These are phyloP conservation scores for Ditylenchus dipsaci DNA, from an alignment of 1,140 invertebrate species.

Conservation along the genomic window DNA sequence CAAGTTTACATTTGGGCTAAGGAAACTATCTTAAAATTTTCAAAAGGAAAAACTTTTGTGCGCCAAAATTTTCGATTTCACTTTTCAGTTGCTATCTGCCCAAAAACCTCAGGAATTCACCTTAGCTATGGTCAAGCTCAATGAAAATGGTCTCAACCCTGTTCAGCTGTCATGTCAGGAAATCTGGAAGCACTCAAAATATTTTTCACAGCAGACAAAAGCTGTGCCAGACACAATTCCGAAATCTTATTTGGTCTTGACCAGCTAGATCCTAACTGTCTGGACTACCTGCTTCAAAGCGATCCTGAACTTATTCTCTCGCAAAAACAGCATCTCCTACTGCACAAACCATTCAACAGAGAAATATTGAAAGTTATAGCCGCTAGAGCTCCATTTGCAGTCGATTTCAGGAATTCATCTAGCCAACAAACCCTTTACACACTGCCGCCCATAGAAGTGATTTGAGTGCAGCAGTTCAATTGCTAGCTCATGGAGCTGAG, in stretches of 20 bases:
- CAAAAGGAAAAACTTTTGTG: not conserved
- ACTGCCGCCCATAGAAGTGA: not conserved
- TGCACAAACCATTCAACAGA: slow-evolving; percentile 2
- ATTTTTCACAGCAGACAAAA: not conserved
- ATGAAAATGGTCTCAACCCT: not conserved
- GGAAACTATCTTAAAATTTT: not conserved
- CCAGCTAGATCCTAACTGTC: not conserved
- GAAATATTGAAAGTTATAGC: slow-evolving; percentile 11
- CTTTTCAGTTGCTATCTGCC: not conserved
- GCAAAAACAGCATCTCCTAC: not conserved
- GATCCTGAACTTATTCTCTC: slow-evolving; percentile 6
- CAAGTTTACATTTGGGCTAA: no score
- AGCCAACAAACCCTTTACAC: not conserved
- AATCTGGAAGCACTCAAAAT: not conserved
- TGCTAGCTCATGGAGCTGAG: slow-evolving; percentile 13
- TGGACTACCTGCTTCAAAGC: slow-evolving; percentile 7
- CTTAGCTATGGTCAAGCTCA: not conserved
- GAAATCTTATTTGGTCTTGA: not conserved
- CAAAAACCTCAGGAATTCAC: not conserved
- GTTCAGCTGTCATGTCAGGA: not conserved
- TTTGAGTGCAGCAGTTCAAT: not conserved
- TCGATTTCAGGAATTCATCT: not conserved
- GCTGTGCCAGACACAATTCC: not conserved
- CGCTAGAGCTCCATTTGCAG: slow-evolving; percentile 4
- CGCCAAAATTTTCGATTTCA: not conserved